These are phyloP conservation scores for Gymnoscopelus microlampas DNA, from an alignment of 2,797 vertebrate genomes.

Conservation along the genomic window DNA sequence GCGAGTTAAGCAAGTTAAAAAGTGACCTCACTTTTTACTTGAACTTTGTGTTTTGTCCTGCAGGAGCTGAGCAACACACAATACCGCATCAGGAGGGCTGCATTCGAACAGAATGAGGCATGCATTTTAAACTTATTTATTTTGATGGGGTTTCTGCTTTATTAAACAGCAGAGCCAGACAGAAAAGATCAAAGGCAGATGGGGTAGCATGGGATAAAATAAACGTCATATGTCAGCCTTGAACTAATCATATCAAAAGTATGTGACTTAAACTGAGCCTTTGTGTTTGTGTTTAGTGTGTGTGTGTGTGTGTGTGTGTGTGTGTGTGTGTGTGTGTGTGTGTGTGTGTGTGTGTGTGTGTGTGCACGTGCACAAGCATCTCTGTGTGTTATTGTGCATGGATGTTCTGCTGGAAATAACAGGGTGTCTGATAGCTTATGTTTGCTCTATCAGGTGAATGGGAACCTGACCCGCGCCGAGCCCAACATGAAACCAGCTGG, in stretches of 20 bases:
- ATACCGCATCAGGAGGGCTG: slow-evolving; percentile 25
- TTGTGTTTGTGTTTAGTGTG: too few species aligned
- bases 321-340: background rate
- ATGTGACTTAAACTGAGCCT: too few species aligned
- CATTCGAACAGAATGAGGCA: slow-evolving; percentile 42
- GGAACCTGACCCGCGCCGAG: slow-evolving; percentile 23
- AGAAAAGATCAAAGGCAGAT: too few species aligned
- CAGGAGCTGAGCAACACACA: slow-evolving; percentile 58
- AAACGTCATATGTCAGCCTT: too few species aligned
- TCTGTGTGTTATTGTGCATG: background rate
- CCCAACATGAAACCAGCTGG: slow-evolving; percentile 24
- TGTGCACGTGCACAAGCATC: too few species aligned
- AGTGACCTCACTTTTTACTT: too few species aligned
- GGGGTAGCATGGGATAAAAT: too few species aligned
- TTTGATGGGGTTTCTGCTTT: too few species aligned
- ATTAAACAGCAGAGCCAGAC: too few species aligned
- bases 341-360: background rate
- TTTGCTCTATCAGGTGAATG: slow-evolving; percentile 20
- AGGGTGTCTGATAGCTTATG: background rate
- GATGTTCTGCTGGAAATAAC: background rate
- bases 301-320: background rate
- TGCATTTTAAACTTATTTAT: background rate
- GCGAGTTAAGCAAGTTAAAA: too few species aligned
- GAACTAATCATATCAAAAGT: too few species aligned
- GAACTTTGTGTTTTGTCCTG: slow-evolving; percentile 7